Evolutionary conservation across 2,113 vertebrate species (phyloP).

Genomic region (Coturnix japonica): DNA sequence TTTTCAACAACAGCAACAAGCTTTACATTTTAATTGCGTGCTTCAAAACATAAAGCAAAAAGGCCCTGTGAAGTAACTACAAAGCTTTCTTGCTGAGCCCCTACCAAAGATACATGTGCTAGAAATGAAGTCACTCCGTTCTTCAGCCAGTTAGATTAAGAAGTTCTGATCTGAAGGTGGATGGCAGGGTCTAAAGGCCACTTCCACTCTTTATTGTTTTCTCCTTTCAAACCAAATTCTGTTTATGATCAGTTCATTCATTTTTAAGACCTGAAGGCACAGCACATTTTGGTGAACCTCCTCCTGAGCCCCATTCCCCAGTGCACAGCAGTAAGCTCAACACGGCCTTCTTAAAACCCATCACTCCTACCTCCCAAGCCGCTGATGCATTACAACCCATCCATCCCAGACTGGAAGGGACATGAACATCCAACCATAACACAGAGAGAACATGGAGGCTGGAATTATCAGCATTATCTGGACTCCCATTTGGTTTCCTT

Average conservation of each 20-base stretch:
- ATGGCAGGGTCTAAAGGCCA: not conserved
- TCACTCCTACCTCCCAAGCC: accelerated
- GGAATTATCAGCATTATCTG: not conserved
- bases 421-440: not conserved
- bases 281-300: not conserved
- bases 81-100: not conserved
- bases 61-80: not conserved
- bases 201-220: accelerated
- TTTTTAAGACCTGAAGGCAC: not conserved
- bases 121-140: not conserved
- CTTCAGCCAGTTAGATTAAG: not conserved
- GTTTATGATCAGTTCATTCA: not conserved
- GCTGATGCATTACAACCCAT: not conserved
- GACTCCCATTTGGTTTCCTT: not conserved
- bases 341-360: not conserved
- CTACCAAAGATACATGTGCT: not conserved
- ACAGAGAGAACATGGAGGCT: not conserved
- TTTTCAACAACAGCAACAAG: constrained; percentile 45
- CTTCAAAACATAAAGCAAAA: constrained; percentile 18
- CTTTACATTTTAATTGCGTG: constrained; percentile 60
- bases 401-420: accelerated
- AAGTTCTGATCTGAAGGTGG: not conserved
- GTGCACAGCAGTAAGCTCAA: not conserved
- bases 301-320: not conserved
- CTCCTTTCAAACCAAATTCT: not conserved